Base-by-base conservation (phyloP, 2,888 invertebrate genomes). In the Drosophila subquinaria region DNA sequence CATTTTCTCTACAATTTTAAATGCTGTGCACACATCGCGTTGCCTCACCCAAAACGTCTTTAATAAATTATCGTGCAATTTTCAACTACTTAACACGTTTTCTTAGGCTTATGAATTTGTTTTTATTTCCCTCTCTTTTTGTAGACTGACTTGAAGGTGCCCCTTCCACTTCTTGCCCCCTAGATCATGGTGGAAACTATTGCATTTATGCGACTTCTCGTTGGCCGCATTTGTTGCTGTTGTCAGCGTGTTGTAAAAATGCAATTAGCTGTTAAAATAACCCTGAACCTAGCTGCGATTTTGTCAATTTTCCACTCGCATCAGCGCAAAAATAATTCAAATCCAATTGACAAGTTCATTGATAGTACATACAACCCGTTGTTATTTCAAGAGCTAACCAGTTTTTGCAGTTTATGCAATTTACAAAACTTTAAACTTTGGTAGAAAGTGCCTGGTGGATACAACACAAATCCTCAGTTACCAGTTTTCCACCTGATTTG, bases 291-390 rank as follows among this genome's bases (percentile, higher is more conserved):
- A 70, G 40, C 69, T 63, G 65, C 79, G 62, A 79, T 73, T 84
- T 87, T 68, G 59, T 33, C 56, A 38, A 47, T 50, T 57, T 30
- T 30, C 45, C 40, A 35, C 30, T 9, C 23, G 42, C 75, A 79
- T 79, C 79, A 76, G 76, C 62, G 17, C 60, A 57, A 62, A 62
- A 65, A 33, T 59, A 65, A 42, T 15, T 40, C 66, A 89, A 84
- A 84, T 87, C 84, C 84, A 87, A 84, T 84, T 83, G 83, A 68
- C 83, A 83, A 83, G 83, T 83, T 83, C 83, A 83, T 83, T 88
- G 83, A 85, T 88, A 79, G 83, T 61, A 61, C 36, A 1, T 11
- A 17, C 0, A 2, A 2, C 13, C 15, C 47, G 8, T 27, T 4
- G 27, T 15, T 20, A 1, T 10, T 13, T 15, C 20, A 11, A 30